Evolutionary conservation across 1,140 invertebrate genomes (phyloP).

Genomic region (Agrilus planipennis): DNA sequence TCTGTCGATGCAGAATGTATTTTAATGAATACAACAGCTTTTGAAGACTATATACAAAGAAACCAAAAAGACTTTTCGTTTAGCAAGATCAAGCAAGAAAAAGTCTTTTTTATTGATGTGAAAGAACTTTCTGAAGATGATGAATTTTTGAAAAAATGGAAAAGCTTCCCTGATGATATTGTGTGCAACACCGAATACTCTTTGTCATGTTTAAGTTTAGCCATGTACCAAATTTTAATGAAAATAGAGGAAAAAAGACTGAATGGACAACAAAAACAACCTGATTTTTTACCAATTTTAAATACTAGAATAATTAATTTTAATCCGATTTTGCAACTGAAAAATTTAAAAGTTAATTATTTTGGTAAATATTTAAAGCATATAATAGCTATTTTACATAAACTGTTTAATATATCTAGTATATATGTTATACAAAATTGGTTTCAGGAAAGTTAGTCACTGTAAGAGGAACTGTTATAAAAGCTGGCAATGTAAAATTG

Average conservation of each 20-base stretch:
- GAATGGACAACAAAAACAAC: too few relatives aligned
- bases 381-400: slow-evolving; percentile 11
- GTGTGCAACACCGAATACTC: slow-evolving; percentile 49
- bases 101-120: slow-evolving; percentile 51
- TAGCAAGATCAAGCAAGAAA: slow-evolving; percentile 48
- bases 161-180: slow-evolving; percentile 50
- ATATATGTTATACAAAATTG: too few relatives aligned
- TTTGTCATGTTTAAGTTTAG: slow-evolving; percentile 54
- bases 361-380: too few relatives aligned
- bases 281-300: slow-evolving; percentile 15
- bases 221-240: slow-evolving; percentile 53
- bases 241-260: slow-evolving; percentile 17
- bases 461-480: slow-evolving; percentile 74
- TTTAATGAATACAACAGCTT: slow-evolving; percentile 38
- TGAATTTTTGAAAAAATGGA: slow-evolving; percentile 46
- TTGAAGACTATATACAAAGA: slow-evolving; percentile 43
- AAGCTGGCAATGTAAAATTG: slow-evolving; percentile 64
- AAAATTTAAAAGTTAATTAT: slow-evolving; percentile 64
- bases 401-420: background rate
- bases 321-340: slow-evolving; percentile 51
- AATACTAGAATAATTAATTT: slow-evolving; percentile 54
- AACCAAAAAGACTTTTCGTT: slow-evolving; percentile 40
- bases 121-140: slow-evolving; percentile 46
- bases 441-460: slow-evolving; percentile 75
- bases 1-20: slow-evolving; percentile 36